Evolutionary conservation across 2,113 vertebrate genomes (phyloP).

Genomic region (Bagarius yarrelli): DNA sequence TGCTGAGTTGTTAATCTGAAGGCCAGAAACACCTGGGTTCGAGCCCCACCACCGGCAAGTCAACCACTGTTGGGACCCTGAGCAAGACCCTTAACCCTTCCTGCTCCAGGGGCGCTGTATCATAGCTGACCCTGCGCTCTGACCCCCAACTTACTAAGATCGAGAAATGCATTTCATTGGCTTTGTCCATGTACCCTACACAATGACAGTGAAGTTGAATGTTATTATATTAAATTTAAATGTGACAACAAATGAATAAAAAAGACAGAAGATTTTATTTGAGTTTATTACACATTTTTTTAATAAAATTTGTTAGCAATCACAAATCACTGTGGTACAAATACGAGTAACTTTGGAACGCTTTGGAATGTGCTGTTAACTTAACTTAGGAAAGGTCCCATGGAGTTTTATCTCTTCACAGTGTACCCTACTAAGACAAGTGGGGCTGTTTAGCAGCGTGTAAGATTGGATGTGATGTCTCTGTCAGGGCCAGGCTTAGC

Average conservation of each 20-base stretch:
- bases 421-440: neutral
- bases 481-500: neutral
- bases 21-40: no score
- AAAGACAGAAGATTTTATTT: neutral
- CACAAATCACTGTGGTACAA: neutral
- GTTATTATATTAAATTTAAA: neutral
- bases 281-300: neutral
- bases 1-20: no score
- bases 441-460: neutral
- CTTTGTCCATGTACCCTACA: no score
- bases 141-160: no score
- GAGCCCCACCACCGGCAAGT: no score
- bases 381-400: neutral
- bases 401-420: neutral
- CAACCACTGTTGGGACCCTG: no score
- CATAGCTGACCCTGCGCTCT: no score
- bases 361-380: neutral
- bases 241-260: neutral
- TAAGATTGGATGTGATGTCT: constrained; percentile 1
- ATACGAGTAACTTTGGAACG: neutral
- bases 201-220: no score
- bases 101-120: no score
- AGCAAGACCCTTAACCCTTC: no score
- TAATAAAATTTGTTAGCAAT: neutral
- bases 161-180: no score